Percentiles rank a stretch among this genome's conserved stretches.
These are phyloP conservation scores for Scaeva pyrastri DNA, from an alignment of 2,888 invertebrate genomes.

Conservation along the genomic window DNA sequence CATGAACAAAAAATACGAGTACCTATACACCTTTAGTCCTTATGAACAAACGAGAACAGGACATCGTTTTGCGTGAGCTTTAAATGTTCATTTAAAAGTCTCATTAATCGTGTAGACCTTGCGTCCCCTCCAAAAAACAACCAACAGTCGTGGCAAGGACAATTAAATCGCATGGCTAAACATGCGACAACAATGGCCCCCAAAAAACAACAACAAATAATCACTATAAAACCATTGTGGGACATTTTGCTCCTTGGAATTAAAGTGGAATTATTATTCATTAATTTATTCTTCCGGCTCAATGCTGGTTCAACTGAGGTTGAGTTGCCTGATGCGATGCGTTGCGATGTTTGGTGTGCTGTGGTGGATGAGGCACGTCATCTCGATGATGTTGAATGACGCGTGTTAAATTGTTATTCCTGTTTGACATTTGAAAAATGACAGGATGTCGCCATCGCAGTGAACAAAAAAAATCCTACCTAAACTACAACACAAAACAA, in stretches of 20 bases:
- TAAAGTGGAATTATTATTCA: conserved; percentile 72
- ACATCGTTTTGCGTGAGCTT: conserved; percentile 59
- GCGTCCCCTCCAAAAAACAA: not conserved
- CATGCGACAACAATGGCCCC: conserved; percentile 59
- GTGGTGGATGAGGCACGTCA: not conserved
- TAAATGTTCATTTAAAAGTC: conserved; percentile 61
- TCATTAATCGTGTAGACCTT: conserved; percentile 42
- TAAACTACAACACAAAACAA: not conserved
- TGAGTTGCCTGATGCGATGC: not conserved
- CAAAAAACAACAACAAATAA: conserved; percentile 14
- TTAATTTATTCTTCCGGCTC: conserved; percentile 73
- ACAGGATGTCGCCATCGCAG: conserved; percentile 66
- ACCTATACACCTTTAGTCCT: too few species aligned
- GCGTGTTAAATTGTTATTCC: conserved; percentile 71
- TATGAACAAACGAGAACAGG: conserved; percentile 10
- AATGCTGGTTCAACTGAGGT: conserved; percentile 28
- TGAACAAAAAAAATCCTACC: conserved; percentile 8
- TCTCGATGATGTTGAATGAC: conserved; percentile 66
- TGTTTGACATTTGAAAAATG: conserved; percentile 74
- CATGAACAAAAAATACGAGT: conserved; percentile 12
- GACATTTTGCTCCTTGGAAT: conserved; percentile 51
- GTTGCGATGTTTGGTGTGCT: too few species aligned
- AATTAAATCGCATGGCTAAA: conserved; percentile 54
- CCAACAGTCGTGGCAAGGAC: conserved; percentile 11
- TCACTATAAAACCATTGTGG: conserved; percentile 46